Conservation (phyloP, 2,888 invertebrate species). For the Drosophila hamatofila region DNA sequence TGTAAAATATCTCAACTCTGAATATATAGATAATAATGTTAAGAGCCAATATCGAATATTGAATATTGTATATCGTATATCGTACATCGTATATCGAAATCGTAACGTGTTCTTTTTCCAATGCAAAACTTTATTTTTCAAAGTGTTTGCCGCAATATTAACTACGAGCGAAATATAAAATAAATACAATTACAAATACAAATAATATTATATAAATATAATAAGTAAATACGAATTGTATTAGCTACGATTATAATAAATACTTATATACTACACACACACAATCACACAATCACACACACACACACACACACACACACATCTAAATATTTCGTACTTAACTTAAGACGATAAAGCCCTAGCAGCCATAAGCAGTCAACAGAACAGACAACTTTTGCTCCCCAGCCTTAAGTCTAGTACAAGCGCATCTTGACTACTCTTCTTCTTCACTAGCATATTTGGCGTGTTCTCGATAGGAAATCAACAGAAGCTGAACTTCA, state of each 20-base stretch:
- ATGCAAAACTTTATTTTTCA: conserved; percentile 75
- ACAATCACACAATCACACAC: background rate
- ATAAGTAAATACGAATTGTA: conserved; percentile 46
- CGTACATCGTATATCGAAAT: conserved; percentile 33
- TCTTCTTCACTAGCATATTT: conserved; percentile 37
- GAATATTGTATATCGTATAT: conserved; percentile 29
- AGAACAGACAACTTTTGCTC: conserved; percentile 19
- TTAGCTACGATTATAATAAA: conserved; percentile 48
- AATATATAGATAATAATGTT: conserved; percentile 3
- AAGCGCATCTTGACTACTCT: conserved; percentile 7
- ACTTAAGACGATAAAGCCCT: conserved; percentile 36
- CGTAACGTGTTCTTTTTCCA: conserved; percentile 49
- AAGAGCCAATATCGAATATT: conserved; percentile 31
- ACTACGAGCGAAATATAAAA: conserved; percentile 33
- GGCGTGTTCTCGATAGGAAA: conserved; percentile 29
- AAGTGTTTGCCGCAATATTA: conserved; percentile 70
- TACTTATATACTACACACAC: conserved; percentile 23
- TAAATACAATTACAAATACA: conserved; percentile 13
- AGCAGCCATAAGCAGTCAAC: conserved; percentile 56
- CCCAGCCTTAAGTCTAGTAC: conserved; percentile 3
- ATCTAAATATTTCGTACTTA: no score
- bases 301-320: background rate
- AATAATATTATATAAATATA: conserved; percentile 6
- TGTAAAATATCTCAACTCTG: conserved; percentile 65
- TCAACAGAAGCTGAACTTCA: conserved; percentile 16